These are phyloP conservation scores for Oryzias celebensis DNA, from an alignment of 2,113 vertebrate species.

Conservation along the genomic window DNA sequence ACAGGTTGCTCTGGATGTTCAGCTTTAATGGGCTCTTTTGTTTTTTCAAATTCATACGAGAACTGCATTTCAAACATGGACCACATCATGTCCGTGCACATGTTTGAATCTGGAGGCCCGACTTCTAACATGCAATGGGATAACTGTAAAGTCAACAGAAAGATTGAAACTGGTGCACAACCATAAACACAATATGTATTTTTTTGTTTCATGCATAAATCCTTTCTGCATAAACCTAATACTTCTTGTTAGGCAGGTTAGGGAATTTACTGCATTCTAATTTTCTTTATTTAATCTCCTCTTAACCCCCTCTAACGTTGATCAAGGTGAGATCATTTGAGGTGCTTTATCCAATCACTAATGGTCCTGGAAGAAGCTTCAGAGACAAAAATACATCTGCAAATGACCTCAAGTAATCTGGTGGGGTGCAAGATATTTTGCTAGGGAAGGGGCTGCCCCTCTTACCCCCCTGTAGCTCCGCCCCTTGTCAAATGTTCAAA, in stretches of 20 bases:
- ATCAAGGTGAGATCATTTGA: neutral
- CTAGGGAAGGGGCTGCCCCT: too few relatives aligned
- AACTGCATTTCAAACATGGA: neutral
- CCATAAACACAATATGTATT: neutral
- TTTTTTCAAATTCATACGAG: neutral
- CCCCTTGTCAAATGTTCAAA: too few relatives aligned
- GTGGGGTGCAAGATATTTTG: too few relatives aligned
- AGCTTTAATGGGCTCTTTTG: neutral
- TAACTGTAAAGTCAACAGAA: too few relatives aligned
- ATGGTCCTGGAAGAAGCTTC: neutral
- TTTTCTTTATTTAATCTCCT: neutral
- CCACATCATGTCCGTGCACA: neutral
- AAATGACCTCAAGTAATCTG: too few relatives aligned
- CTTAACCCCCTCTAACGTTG: neutral
- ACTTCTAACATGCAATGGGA: too few relatives aligned
- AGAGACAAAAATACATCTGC: too few relatives aligned
- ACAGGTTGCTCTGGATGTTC: too few relatives aligned
- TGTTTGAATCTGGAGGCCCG: neutral
- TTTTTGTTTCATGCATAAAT: conserved; percentile 5
- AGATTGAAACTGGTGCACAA: neutral
- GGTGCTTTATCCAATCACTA: neutral
- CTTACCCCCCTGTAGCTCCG: too few relatives aligned
- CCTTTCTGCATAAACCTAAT: neutral
- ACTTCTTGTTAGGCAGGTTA: neutral
- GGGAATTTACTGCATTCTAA: neutral